These are phyloP conservation scores for Desmophyllum pertusum DNA, from an alignment of 92 coral and sea anemone genomes.

Conservation along the genomic window DNA sequence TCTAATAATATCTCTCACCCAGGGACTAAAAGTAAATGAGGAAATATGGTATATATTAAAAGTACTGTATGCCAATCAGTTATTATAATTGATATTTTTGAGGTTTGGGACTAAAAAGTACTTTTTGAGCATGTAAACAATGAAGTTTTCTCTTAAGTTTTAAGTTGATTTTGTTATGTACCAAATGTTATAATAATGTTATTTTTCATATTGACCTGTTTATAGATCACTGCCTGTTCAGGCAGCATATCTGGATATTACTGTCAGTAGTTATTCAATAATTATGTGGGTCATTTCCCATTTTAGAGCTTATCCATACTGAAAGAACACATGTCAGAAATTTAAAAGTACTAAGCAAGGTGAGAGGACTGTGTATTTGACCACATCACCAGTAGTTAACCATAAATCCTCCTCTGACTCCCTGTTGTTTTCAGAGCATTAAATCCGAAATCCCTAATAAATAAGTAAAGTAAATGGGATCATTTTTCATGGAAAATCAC, in stretches of 20 bases:
- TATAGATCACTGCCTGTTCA: not conserved
- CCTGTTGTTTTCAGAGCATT: too few relatives aligned
- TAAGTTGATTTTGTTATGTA: not conserved
- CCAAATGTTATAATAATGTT: not conserved
- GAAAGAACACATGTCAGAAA: conserved; percentile 97
- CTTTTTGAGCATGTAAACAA: not conserved
- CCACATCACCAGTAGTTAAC: not conserved
- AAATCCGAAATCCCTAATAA: too few relatives aligned
- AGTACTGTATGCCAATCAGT: too few relatives aligned
- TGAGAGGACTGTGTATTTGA: conserved; percentile 34
- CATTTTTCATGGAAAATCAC: too few relatives aligned
- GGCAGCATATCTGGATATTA: not conserved
- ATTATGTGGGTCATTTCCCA: conserved; percentile 2
- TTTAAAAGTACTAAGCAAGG: conserved; percentile 93
- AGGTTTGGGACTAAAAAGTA: too few relatives aligned
- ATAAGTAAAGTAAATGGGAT: too few relatives aligned
- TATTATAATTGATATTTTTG: too few relatives aligned
- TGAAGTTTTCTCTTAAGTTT: not conserved
- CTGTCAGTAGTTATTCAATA: not conserved
- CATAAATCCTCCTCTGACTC: not conserved
- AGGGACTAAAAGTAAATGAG: too few relatives aligned
- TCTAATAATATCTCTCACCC: too few relatives aligned
- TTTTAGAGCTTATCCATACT: conserved; percentile 94
- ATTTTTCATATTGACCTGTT: not conserved
- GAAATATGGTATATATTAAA: too few relatives aligned